Evolutionary conservation across 2,797 vertebrate species (phyloP).

Genomic region (Sarcoramphus papa): DNA sequence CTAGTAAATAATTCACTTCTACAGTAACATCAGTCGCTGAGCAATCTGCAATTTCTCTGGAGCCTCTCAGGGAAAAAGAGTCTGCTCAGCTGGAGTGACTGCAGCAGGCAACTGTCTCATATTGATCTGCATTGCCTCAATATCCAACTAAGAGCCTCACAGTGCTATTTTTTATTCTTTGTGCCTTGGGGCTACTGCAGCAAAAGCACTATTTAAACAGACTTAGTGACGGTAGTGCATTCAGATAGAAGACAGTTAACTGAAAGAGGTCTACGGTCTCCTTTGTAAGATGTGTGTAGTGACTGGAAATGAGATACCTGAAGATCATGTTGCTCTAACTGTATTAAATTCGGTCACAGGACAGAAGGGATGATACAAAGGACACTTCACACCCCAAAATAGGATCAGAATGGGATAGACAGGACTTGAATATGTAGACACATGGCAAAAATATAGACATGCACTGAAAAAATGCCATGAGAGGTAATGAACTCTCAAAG

Average conservation of each 20-base stretch:
- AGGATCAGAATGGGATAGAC: neutral
- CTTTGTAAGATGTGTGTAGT: neutral
- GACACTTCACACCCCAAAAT: neutral
- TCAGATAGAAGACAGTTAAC: neutral
- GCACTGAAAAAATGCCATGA: neutral
- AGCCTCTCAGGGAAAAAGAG: neutral
- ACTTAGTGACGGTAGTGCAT: neutral
- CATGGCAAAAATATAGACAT: neutral
- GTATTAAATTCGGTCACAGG: neutral
- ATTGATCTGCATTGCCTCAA: neutral
- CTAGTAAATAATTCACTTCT: conserved; percentile 16
- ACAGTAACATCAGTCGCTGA: neutral
- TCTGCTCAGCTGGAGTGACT: neutral
- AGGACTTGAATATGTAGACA: neutral
- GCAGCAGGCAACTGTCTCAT: neutral
- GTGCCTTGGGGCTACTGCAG: neutral
- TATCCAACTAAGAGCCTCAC: neutral
- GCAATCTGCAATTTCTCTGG: neutral
- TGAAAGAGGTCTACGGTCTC: neutral
- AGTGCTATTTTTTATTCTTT: neutral
- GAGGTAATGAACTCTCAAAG: neutral
- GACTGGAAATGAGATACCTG: neutral
- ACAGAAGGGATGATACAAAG: neutral
- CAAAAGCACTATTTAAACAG: neutral
- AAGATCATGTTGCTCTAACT: neutral